These are phyloP conservation scores for Drosophila kanapiae DNA, from an alignment of 1,140 invertebrate species.

Conservation along the genomic window DNA sequence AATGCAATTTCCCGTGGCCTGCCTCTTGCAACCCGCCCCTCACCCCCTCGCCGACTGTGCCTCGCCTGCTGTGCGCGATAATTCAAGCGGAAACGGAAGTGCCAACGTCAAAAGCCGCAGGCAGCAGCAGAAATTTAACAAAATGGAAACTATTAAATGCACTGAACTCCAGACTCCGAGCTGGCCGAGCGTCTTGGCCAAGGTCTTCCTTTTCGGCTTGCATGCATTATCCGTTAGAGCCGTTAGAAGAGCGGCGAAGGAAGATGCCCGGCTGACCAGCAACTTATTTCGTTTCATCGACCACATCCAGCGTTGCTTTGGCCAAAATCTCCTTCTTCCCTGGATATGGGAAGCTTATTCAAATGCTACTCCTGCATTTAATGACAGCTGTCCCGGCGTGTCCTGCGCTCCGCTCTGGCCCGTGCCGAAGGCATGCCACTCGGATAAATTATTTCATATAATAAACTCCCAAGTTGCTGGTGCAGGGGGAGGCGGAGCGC, in stretches of 20 bases:
- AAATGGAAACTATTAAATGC: slow-evolving; percentile 83
- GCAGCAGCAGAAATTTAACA: slow-evolving; percentile 62
- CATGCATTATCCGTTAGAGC: slow-evolving; percentile 42
- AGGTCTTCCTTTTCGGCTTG: slow-evolving; percentile 18
- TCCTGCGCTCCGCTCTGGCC: slow-evolving; percentile 16
- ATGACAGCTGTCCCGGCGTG: slow-evolving; percentile 65
- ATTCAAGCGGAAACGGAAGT: slow-evolving; percentile 84
- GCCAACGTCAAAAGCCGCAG: slow-evolving; percentile 79
- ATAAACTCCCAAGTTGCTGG: slow-evolving; percentile 63
- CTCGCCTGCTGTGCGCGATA: slow-evolving; percentile 73
- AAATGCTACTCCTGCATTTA: slow-evolving; percentile 70
- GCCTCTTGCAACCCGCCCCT: slow-evolving; percentile 11
- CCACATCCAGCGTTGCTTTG: slow-evolving; percentile 3
- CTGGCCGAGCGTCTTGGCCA: slow-evolving; percentile 20
- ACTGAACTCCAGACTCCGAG: slow-evolving; percentile 54
- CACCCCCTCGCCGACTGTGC: slow-evolving; percentile 3
- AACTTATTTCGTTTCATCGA: slow-evolving; percentile 28
- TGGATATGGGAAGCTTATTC: slow-evolving; percentile 37
- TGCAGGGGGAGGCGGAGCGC: background rate
- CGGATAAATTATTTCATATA: slow-evolving; percentile 79
- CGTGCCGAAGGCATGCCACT: slow-evolving; percentile 57
- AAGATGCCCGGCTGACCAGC: slow-evolving; percentile 7
- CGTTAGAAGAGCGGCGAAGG: background rate
- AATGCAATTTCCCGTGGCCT: slow-evolving; percentile 76
- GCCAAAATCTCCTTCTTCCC: background rate